Evolutionary conservation across 2,113 vertebrate genomes (phyloP).

Genomic region (Amphiprion percula): DNA sequence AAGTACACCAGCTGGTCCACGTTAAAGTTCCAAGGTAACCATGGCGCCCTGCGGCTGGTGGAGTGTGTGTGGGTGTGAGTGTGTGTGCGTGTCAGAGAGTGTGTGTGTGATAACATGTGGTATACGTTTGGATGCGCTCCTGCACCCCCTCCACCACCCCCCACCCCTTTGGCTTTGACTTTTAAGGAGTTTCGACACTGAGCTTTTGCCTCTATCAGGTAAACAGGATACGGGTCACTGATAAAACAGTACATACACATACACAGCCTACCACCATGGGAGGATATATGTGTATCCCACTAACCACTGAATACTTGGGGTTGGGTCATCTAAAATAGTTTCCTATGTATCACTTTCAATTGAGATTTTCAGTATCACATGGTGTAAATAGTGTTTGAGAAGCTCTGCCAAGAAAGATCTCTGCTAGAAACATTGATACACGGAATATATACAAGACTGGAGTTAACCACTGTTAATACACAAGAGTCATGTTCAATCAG

Average conservation of each 20-base stretch:
- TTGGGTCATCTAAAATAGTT: slow-evolving; percentile 70
- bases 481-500: slow-evolving; percentile 35
- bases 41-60: slow-evolving; percentile 86
- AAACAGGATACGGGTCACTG: slow-evolving; percentile 89
- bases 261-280: slow-evolving; percentile 66
- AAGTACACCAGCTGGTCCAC: slow-evolving; percentile 90
- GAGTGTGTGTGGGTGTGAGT: slow-evolving; percentile 61
- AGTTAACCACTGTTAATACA: slow-evolving; percentile 37
- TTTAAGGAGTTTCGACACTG: slow-evolving; percentile 85
- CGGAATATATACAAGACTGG: slow-evolving; percentile 50
- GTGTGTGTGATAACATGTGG: slow-evolving; percentile 85
- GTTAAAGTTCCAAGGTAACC: slow-evolving; percentile 91
- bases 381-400: slow-evolving; percentile 60
- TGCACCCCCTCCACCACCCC: slow-evolving; percentile 67
- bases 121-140: slow-evolving; percentile 87
- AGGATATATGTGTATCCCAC: slow-evolving; percentile 65
- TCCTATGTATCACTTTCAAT: slow-evolving; percentile 53
- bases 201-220: slow-evolving; percentile 86
- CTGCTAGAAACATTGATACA: slow-evolving; percentile 52
- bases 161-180: slow-evolving; percentile 80
- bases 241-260: slow-evolving; percentile 86
- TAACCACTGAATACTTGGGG: slow-evolving; percentile 51
- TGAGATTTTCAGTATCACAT: slow-evolving; percentile 60
- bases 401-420: slow-evolving; percentile 56
- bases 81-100: background rate